phyloP scores from a whole-genome alignment of 2,113 vertebrate genomes.

The Mus pahari region DNA sequence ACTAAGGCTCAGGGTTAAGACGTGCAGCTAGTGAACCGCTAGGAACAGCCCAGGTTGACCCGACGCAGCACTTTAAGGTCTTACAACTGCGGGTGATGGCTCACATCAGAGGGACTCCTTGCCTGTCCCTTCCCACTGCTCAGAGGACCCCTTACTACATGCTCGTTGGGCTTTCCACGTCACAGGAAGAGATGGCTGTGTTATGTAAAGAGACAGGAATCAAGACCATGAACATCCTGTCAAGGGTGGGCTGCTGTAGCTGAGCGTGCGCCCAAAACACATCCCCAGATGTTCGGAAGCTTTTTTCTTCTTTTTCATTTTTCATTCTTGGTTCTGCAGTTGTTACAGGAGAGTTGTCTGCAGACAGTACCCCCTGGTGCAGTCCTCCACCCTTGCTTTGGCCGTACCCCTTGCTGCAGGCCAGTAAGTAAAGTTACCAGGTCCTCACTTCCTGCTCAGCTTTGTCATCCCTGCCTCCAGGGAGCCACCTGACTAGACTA shows the following conservation, averaged over 20 bases:
- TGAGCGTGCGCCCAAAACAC: background rate
- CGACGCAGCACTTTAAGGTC: background rate
- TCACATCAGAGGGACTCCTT: background rate
- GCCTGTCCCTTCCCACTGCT: background rate
- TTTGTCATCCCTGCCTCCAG: background rate
- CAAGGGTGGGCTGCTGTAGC: fast-evolving
- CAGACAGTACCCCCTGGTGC: background rate
- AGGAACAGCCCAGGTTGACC: background rate
- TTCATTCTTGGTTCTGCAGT: background rate
- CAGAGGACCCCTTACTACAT: background rate
- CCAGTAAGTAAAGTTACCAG: background rate
- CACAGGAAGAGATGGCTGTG: background rate
- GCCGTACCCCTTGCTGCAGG: background rate
- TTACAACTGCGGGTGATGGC: fast-evolving
- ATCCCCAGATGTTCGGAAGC: background rate
- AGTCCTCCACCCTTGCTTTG: background rate
- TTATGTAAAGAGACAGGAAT: background rate
- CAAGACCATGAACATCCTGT: background rate
- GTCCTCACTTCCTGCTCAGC: background rate
- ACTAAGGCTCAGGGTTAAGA: slow-evolving; percentile 3
- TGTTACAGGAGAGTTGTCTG: background rate
- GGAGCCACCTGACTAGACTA: background rate
- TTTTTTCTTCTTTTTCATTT: no score
- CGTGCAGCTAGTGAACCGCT: background rate
- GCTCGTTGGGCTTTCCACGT: background rate